Evolutionary conservation across 2,888 invertebrate genomes (phyloP).

Genomic region (Hanleya hanleyi): DNA sequence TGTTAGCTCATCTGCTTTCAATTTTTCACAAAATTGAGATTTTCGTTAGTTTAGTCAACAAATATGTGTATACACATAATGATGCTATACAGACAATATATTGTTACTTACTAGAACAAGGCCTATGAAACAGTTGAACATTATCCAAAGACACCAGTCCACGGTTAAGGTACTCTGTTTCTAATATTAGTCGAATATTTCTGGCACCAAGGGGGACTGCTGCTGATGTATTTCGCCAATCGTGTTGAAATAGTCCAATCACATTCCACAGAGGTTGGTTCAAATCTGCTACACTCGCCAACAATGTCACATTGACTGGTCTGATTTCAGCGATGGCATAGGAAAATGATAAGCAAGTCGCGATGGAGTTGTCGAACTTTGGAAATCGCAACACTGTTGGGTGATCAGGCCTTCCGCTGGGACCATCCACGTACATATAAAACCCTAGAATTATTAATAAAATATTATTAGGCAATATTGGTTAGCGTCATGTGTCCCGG

Average conservation of each 20-base stretch:
- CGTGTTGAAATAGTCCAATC: not conserved
- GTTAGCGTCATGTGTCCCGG: no score
- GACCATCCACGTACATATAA: not conserved
- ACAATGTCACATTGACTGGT: not conserved
- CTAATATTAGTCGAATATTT: not conserved
- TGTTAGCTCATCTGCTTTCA: no score
- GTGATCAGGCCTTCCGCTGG: not conserved
- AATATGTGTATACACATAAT: no score
- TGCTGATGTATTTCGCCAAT: not conserved
- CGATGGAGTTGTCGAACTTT: not conserved
- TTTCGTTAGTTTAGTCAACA: no score
- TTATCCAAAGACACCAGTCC: not conserved
- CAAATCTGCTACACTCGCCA: not conserved
- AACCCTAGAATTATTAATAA: not conserved
- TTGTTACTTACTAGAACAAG: not conserved
- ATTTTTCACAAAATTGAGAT: no score
- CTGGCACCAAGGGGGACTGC: not conserved
- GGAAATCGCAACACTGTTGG: not conserved
- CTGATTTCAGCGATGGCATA: not conserved
- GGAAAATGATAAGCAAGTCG: not conserved
- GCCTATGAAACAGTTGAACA: not conserved
- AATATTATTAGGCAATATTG: not conserved
- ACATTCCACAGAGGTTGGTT: not conserved
- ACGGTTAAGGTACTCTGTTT: not conserved
- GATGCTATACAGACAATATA: no score